Conservation (phyloP, 2,113 vertebrate species). For the Brachirus orientalis region DNA sequence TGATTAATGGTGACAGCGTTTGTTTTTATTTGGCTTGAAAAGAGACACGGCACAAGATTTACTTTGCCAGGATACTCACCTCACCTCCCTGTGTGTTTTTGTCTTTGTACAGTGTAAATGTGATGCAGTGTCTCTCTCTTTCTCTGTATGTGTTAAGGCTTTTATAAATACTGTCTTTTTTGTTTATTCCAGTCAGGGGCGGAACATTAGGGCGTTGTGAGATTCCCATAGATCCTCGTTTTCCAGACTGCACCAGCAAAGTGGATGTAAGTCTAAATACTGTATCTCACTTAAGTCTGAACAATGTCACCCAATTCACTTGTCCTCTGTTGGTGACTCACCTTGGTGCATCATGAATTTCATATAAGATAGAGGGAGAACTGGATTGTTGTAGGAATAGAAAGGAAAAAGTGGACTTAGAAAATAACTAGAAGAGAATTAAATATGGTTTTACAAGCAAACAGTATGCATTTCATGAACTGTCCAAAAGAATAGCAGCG, state of each 20-base stretch:
- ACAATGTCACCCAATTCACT: conserved; percentile 8
- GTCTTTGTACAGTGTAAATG: not conserved
- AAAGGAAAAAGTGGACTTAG: not conserved
- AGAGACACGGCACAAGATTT: not conserved
- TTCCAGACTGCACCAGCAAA: conserved; percentile 93
- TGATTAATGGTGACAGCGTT: not conserved
- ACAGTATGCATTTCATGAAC: too few species aligned
- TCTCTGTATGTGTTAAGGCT: not conserved
- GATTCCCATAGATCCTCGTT: conserved; percentile 90
- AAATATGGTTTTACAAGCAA: not conserved
- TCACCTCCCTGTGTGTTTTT: conserved; percentile 13
- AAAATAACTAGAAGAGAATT: not conserved
- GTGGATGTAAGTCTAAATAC: conserved; percentile 92
- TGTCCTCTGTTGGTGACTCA: conserved; percentile 11
- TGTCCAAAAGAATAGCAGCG: too few species aligned
- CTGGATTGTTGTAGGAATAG: not conserved
- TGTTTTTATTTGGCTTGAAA: not conserved
- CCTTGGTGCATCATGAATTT: conserved; percentile 38
- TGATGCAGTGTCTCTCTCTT: not conserved
- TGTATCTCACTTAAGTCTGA: conserved; percentile 18
- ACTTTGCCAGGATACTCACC: not conserved
- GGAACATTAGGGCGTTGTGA: conserved; percentile 90
- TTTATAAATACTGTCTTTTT: conserved; percentile 39
- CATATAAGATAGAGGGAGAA: conserved; percentile 20
- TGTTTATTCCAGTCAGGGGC: conserved; percentile 80